A percentile compares a stretch with the other conserved stretches of the same genome.
Conservation (phyloP, 2,113 vertebrate species). For the Oophaga pumilio region DNA sequence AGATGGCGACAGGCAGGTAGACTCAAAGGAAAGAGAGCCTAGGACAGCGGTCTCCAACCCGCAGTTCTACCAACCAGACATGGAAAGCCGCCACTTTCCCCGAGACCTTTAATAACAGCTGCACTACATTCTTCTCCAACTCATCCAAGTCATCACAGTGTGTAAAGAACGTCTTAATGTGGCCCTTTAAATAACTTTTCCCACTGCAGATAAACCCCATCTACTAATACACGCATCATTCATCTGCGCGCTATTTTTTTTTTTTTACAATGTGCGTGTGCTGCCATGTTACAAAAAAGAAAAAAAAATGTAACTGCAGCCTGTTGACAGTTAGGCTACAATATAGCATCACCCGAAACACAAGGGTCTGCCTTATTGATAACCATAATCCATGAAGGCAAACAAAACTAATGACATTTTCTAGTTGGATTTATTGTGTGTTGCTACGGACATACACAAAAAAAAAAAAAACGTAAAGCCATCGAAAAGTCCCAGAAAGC, state of each 20-base stretch:
- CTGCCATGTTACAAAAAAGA: too few species aligned
- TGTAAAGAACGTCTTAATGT: too few species aligned
- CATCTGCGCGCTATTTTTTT: too few species aligned
- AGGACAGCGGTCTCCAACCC: neutral
- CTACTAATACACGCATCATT: too few species aligned
- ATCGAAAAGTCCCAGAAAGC: neutral
- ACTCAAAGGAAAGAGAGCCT: neutral
- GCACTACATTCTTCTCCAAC: neutral
- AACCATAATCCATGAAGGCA: neutral
- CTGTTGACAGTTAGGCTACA: too few species aligned
- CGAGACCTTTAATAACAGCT: neutral
- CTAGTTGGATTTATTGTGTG: neutral
- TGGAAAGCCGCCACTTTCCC: neutral
- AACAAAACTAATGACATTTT: neutral
- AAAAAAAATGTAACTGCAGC: too few species aligned
- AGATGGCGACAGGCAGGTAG: neutral
- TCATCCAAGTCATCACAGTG: neutral
- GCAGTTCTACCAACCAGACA: neutral
- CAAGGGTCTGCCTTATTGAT: too few species aligned
- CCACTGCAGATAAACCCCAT: too few species aligned
- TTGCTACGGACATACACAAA: neutral
- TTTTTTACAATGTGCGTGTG: too few species aligned
- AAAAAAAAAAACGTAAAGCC: neutral
- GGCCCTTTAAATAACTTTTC: too few species aligned
- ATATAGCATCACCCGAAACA: too few species aligned